Evolutionary conservation across 2,797 vertebrate genomes (phyloP).

Genomic region (Podarcis lilfordi): DNA sequence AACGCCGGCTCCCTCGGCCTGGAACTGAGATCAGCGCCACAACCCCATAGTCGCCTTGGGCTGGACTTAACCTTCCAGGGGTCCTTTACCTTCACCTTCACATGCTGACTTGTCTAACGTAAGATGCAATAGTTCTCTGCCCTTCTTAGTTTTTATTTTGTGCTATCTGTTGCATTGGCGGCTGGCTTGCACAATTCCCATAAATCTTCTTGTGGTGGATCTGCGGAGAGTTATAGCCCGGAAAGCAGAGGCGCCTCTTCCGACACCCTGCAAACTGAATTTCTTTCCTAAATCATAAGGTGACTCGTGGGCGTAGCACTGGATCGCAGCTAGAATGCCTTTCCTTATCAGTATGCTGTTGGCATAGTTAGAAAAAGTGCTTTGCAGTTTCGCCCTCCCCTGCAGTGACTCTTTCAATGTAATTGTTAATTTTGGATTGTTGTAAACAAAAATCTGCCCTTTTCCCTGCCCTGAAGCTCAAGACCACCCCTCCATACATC

Average conservation of each 20-base stretch:
- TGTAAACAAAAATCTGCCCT: no score
- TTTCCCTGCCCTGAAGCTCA: no score
- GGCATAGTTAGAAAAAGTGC: neutral
- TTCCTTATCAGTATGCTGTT: rapidly evolving
- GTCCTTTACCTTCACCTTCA: no score
- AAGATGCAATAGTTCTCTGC: neutral
- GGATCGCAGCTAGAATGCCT: neutral
- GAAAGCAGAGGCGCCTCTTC: neutral
- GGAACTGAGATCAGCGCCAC: no score
- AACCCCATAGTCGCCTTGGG: no score
- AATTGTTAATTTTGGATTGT: neutral
- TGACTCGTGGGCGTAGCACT: neutral
- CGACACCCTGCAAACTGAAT: neutral
- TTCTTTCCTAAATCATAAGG: neutral
- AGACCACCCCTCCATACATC: no score
- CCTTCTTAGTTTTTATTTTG: neutral
- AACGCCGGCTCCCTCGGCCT: no score
- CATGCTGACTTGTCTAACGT: no score
- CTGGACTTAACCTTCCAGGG: no score
- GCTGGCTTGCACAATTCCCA: neutral
- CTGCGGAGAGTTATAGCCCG: neutral
- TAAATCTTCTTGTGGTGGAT: neutral
- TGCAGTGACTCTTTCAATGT: neutral
- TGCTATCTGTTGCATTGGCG: neutral
- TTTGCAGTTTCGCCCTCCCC: rapidly evolving